Percentiles rank a stretch among this genome's conserved stretches.
Evolutionary conservation across 2,113 vertebrate genomes (phyloP).

Genomic region (Hipposideros armiger): DNA sequence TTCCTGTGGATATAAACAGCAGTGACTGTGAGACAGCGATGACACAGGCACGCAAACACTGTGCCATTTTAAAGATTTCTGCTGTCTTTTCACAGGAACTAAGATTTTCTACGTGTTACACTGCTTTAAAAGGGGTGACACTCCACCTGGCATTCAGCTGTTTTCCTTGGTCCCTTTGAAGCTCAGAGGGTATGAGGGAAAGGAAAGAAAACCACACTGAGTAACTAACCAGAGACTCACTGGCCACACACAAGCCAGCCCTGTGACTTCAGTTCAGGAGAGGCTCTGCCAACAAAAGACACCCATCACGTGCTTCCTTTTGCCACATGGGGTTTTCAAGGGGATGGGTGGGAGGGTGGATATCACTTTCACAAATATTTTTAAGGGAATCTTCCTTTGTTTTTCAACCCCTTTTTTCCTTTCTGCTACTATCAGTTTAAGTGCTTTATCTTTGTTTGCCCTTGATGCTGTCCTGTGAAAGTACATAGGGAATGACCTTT

Average conservation of each 20-base stretch:
- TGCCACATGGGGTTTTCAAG: not conserved
- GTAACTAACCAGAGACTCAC: conserved; percentile 40
- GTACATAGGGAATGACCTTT: not conserved
- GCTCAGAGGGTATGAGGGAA: not conserved
- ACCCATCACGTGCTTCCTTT: not conserved
- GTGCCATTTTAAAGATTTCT: not conserved
- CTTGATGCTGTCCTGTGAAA: not conserved
- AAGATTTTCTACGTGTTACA: not conserved
- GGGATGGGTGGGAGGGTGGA: not conserved
- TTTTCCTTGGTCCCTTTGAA: conserved; percentile 68
- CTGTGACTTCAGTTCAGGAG: not conserved
- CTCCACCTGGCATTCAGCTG: conserved; percentile 7
- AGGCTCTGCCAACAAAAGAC: rapidly evolving
- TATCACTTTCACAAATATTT: not conserved
- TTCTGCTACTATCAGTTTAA: not conserved
- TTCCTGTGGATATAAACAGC: not conserved
- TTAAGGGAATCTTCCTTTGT: not conserved
- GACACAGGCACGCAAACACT: not conserved
- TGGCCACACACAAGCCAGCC: conserved; percentile 39
- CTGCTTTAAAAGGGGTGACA: conserved; percentile 43
- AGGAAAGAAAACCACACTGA: conserved; percentile 36
- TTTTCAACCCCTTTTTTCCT: not conserved
- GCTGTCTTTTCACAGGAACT: not conserved
- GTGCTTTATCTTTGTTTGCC: not conserved
- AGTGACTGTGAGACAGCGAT: not conserved